Evolutionary conservation across 2,888 invertebrate species (phyloP).

Genomic region (Pseudococcus longispinus): DNA sequence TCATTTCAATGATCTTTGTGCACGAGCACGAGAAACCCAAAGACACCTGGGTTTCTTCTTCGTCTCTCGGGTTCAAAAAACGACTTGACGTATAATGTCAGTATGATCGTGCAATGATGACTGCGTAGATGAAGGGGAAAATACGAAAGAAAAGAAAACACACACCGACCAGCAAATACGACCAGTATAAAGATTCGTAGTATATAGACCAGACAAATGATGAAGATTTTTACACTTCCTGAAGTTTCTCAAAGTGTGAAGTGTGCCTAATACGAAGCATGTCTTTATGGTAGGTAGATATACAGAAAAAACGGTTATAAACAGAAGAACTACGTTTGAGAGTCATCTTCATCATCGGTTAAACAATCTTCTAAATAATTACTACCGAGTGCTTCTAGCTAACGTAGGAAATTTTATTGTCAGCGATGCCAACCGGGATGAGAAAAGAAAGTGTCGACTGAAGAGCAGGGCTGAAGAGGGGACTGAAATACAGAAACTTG

Average conservation of each 20-base stretch:
- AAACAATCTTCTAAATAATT: not conserved
- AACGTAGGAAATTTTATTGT: not conserved
- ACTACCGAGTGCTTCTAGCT: not conserved
- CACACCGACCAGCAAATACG: not conserved
- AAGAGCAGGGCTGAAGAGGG: not conserved
- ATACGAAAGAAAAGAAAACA: not conserved
- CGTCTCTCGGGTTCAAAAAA: not conserved
- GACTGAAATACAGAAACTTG: no score
- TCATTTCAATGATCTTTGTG: slow-evolving; percentile 34
- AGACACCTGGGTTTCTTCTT: slow-evolving; percentile 18
- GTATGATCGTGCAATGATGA: slow-evolving; percentile 29
- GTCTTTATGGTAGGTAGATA: not conserved
- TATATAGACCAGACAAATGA: slow-evolving; percentile 1
- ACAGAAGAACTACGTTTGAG: not conserved
- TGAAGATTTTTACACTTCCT: slow-evolving; percentile 30
- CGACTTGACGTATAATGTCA: slow-evolving; percentile 19
- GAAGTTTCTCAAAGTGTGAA: slow-evolving; percentile 22
- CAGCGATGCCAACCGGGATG: not conserved
- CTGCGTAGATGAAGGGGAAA: not conserved
- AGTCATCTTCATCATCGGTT: not conserved
- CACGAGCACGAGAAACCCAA: slow-evolving; percentile 11
- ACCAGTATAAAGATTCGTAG: not conserved
- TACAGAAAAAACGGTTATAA: not conserved
- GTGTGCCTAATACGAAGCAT: slow-evolving; percentile 21
- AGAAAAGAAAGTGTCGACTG: not conserved